Percentiles rank a stretch among this genome's conserved stretches.
Conservation (phyloP, 2,797 vertebrate species). For the Aotus griseimembra region DNA sequence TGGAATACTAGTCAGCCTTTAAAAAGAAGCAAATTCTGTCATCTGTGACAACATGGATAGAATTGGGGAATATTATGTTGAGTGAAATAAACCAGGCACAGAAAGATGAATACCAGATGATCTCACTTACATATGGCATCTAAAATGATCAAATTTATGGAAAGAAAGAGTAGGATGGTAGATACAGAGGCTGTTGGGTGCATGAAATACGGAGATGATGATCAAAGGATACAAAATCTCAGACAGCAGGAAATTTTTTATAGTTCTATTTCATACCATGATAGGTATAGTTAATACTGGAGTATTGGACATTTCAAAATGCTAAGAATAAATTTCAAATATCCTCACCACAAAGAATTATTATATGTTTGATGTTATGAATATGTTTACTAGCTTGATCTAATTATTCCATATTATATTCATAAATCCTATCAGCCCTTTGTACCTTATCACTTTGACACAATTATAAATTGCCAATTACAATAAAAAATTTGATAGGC, state of each 20-base stretch:
- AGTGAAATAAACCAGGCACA: neutral
- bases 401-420: neutral
- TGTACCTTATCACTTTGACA: neutral
- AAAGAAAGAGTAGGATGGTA: neutral
- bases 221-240: neutral
- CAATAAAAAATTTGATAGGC: neutral
- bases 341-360: neutral
- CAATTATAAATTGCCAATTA: neutral
- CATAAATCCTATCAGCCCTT: neutral
- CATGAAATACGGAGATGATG: neutral
- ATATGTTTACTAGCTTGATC: neutral
- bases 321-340: neutral
- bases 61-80: neutral
- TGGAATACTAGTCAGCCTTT: neutral
- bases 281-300: neutral
- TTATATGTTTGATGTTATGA: neutral
- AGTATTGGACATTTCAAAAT: neutral
- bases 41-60: neutral
- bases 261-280: neutral
- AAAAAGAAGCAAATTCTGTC: neutral
- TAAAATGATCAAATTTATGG: neutral
- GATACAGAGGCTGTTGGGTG: neutral
- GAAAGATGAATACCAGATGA: neutral
- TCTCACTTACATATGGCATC: neutral
- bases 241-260: neutral